Percentiles rank a stretch among this genome's conserved stretches.
Conservation (phyloP, 2,797 vertebrate genomes). For the Sebastiscus tertius region DNA sequence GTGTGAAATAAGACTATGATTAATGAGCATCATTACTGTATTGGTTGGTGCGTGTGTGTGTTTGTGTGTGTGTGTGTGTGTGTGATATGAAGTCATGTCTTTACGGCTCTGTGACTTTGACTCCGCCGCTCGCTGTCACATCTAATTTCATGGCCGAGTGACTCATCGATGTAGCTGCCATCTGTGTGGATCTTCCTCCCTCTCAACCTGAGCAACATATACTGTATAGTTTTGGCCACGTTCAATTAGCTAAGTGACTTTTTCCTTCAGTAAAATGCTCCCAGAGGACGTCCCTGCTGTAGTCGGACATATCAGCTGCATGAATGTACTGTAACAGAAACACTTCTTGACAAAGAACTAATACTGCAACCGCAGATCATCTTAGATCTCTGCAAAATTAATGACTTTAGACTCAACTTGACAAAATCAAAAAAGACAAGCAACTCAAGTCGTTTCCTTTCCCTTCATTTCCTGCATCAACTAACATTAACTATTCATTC, state of each 20-base stretch:
- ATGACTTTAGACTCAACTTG: too few species aligned
- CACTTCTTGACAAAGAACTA: neutral
- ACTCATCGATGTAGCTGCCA: slow-evolving; percentile 51
- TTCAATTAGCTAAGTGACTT: neutral
- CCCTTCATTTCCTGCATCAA: neutral
- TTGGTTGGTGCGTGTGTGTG: neutral
- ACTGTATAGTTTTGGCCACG: neutral
- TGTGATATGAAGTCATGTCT: slow-evolving; percentile 22
- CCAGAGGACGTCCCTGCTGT: too few species aligned
- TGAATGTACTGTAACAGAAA: neutral
- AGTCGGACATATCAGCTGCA: neutral
- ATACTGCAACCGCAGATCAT: neutral
- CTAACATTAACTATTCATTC: neutral
- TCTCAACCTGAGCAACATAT: neutral
- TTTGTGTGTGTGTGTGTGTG: neutral
- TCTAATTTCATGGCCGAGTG: slow-evolving; percentile 49
- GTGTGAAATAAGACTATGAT: slow-evolving; percentile 40
- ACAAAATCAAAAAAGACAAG: too few species aligned
- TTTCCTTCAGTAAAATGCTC: neutral
- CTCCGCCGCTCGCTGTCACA: slow-evolving; percentile 17
- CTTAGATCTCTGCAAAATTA: neutral
- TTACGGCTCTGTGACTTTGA: slow-evolving; percentile 7
- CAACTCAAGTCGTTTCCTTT: neutral
- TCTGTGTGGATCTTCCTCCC: neutral
- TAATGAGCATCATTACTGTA: slow-evolving; percentile 56